Evolutionary conservation across 2,113 vertebrate genomes (phyloP), one percentile per base, ranked within the genome.

Genomic region (Piprites chloris): DNA sequence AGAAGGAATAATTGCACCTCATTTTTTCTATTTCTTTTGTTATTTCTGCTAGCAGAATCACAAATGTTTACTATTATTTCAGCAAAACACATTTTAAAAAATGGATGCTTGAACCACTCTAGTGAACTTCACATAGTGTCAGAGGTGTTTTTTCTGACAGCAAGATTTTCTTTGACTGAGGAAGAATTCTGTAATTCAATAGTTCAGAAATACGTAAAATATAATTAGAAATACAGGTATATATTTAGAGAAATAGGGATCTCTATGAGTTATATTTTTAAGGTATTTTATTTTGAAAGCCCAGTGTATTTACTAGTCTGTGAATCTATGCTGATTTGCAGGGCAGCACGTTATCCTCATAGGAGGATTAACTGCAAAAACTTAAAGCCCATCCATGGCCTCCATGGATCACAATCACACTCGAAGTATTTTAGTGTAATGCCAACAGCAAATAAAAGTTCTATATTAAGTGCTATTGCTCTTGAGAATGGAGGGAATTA

Each of bases 51-150:
- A 95, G 28, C 22, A 90, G 71, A 97, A 94, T 77, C 52, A 50
- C 11, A 93, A 62, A 62, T 33, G 6, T 65, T 95, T 96, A 80
- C 15, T 17, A 72, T 50, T 89, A 47, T 87, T 95, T 96, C 73
- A 83, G 71, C 27, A 96, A 96, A 97, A 76, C 2, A 52, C 44
- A 6, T 79, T 93, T 65, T 91, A 30, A 86, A 95, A 97, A 92
- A 90, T 67, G n/a, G 52, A 77, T 89, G 62, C 28, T 85, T 78
- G 47, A 68, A 76, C 20, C 21, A 74, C 5, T 12, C 24, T 85
- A 81, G 35, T 42, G 37, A 49, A 33, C 35, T 79, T 68, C 27
- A 66, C 71, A 67, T 0, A 62, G 32, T 39, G 28, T 74, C 37
- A 47, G 58, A 68, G 39, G n/a, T 63, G 19, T 62, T 79, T 91